Evolutionary conservation across 37 sponge, comb jelly and placozoan species (phyloP).

Genomic region (Ephydatia muelleri): DNA sequence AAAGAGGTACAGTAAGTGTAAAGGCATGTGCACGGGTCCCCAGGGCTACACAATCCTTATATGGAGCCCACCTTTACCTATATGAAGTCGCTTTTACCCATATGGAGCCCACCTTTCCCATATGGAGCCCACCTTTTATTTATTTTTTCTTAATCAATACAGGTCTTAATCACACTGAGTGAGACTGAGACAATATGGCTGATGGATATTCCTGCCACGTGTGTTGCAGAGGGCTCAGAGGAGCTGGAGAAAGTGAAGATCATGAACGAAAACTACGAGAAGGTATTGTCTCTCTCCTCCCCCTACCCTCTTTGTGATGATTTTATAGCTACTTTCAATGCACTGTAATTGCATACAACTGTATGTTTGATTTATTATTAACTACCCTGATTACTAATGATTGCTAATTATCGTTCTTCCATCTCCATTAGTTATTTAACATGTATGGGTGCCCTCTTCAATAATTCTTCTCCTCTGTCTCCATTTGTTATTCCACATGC

Average conservation of each 20-base stretch:
- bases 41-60: no score
- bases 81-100: no score
- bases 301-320: no score
- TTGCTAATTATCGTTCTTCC: no score
- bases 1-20: constrained; percentile 24
- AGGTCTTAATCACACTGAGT: constrained; percentile 81
- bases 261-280: constrained; percentile 72
- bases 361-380: no score
- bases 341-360: no score
- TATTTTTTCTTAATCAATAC: not conserved
- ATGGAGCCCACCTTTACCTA: not conserved
- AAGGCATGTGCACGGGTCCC: no score
- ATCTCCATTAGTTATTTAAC: no score
- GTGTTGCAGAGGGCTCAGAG: constrained; percentile 80
- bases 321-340: no score
- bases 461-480: not conserved
- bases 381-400: not conserved
- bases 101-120: no score
- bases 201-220: constrained; percentile 80
- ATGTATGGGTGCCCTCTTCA: no score
- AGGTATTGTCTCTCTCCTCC: constrained; percentile 43
- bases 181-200: constrained; percentile 97
- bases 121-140: not conserved
- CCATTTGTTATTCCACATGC: not conserved
- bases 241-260: constrained; percentile 67